phyloP scores from a whole-genome alignment of 2,888 invertebrate genomes.

The Lithophane ornitopus region DNA sequence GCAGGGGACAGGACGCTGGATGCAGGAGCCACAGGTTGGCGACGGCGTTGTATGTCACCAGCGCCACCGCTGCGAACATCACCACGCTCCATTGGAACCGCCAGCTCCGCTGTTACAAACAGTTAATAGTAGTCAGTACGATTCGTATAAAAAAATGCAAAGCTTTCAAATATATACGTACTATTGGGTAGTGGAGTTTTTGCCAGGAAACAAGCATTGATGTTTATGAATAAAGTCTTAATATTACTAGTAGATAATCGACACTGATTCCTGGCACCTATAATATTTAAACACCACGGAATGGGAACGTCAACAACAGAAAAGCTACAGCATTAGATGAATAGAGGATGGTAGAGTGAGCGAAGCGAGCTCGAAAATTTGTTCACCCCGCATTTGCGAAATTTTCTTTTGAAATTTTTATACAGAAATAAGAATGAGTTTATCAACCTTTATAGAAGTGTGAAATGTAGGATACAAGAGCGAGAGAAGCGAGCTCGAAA shows the following conservation, averaged over 20 bases:
- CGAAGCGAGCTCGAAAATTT: too few species aligned
- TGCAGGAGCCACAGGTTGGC: slow-evolving; percentile 85
- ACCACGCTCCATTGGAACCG: slow-evolving; percentile 93
- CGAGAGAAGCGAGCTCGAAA: too few species aligned
- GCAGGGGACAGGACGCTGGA: slow-evolving; percentile 77
- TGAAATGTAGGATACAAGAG: too few species aligned
- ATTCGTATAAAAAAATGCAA: background rate
- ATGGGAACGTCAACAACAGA: too few species aligned
- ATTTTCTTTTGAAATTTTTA: too few species aligned
- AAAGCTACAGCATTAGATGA: too few species aligned
- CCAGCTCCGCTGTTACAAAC: slow-evolving; percentile 83
- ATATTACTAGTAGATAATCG: background rate
- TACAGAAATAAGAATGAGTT: too few species aligned
- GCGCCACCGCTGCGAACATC: slow-evolving; percentile 91
- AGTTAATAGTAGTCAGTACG: slow-evolving; percentile 10
- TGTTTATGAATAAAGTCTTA: background rate
- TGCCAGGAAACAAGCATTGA: slow-evolving; percentile 5
- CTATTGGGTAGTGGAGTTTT: background rate
- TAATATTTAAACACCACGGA: background rate
- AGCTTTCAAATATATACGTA: slow-evolving; percentile 12
- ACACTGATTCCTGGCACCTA: background rate
- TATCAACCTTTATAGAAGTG: too few species aligned
- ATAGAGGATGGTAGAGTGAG: too few species aligned
- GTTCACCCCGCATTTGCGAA: too few species aligned
- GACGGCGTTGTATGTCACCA: slow-evolving; percentile 91